Evolutionary conservation across 2,888 invertebrate genomes (phyloP), one percentile per base, ranked within the genome.

Genomic region (Dryococelus australis): DNA sequence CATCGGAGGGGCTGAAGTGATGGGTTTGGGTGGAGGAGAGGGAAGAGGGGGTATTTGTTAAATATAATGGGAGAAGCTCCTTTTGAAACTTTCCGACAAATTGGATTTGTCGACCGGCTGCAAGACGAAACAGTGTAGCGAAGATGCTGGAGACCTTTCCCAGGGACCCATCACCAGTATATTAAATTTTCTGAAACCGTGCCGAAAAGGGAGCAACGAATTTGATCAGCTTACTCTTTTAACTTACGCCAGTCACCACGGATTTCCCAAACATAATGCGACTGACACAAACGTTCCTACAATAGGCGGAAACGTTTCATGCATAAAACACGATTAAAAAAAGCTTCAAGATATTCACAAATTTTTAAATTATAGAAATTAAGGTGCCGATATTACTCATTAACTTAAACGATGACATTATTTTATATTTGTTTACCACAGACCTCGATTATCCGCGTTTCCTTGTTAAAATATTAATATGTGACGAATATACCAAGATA

Each of bases 91-190:
- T 65, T 65, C 51, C 20, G 65, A 65, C 65, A 65, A 65, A 65
- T 65, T 65, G 65, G 65, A 65, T 65, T 65, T 65, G 65, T 65
- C 65, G 65, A 65, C 65, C 24, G 65, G 65, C 65, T 65, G 65
- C n/a, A 65, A 65, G 65, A 65, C 20, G n/a, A 65, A 65, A 65
- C 65, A 65, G 65, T 20, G 8, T 20, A 65, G n/a, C 8, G 65
- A 65, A 65, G 65, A 65, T 24, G 65, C 65, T 24, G 24, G n/a
- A 65, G 65, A 65, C 65, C 65, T 65, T 47, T 13, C 65, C 65
- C 65, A 65, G n/a, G 24, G 65, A 65, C 65, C 65, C 65, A n/a
- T 65, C 65, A 12, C 65, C 16, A 16, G 24, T 65, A 65, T 65
- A 65, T 65, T 65, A 65, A n/a, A 65, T 65, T 65, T 65, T 65